Conservation (phyloP, 1,140 invertebrate species). For the Aradophagus sp. region DNA sequence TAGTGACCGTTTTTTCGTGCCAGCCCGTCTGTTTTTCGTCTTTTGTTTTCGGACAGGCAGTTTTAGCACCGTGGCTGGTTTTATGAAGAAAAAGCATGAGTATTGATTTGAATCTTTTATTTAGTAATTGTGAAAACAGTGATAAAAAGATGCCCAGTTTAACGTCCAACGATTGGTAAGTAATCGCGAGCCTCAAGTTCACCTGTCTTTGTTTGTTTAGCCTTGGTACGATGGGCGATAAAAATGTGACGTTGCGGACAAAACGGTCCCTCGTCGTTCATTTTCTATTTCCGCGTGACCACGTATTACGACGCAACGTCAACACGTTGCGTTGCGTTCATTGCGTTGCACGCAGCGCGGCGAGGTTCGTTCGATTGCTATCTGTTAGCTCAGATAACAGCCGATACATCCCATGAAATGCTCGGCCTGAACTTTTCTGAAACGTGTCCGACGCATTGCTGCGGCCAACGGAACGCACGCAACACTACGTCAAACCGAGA, state of each 20-base stretch:
- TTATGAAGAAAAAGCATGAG: slow-evolving; percentile 73
- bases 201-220: not conserved
- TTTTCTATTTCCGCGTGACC: not conserved
- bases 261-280: too few species aligned
- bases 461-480: not conserved
- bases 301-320: slow-evolving; percentile 13
- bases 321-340: slow-evolving; percentile 16
- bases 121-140: slow-evolving; percentile 74
- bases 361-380: not conserved
- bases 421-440: too few species aligned
- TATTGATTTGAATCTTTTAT: slow-evolving; percentile 72
- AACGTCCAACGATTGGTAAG: slow-evolving; percentile 71
- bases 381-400: too few species aligned
- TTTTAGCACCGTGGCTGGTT: slow-evolving; percentile 33
- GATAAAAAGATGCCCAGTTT: slow-evolving; percentile 72
- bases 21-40: slow-evolving; percentile 17
- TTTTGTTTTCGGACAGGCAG: slow-evolving; percentile 38
- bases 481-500: slow-evolving; percentile 7
- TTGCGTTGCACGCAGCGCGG: slow-evolving; percentile 1
- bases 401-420: too few species aligned
- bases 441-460: not conserved
- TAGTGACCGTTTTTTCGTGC: slow-evolving; percentile 24
- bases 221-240: not conserved
- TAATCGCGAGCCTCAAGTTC: not conserved
- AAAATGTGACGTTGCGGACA: not conserved